These are phyloP conservation scores for Zaprionus inermis DNA, from an alignment of 1,140 invertebrate species.

Conservation along the genomic window DNA sequence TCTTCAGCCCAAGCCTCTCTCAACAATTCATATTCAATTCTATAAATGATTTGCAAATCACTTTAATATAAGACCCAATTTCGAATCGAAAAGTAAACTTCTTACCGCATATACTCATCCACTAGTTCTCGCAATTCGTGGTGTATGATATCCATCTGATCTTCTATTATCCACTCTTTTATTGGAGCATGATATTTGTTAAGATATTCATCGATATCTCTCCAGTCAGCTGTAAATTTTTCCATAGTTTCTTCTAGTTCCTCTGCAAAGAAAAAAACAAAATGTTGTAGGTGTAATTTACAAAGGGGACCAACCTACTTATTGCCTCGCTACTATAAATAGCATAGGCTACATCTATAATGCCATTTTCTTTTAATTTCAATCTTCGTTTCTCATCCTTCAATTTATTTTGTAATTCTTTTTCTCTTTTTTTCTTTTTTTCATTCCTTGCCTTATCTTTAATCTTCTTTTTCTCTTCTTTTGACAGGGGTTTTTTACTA, in stretches of 20 bases:
- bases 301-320: conserved; percentile 27
- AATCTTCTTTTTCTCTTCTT: conserved; percentile 67
- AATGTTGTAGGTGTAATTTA: not conserved
- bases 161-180: conserved; percentile 85
- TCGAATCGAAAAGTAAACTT: not conserved
- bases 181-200: conserved; percentile 84
- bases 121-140: conserved; percentile 85
- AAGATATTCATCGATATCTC: conserved; percentile 77
- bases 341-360: conserved; percentile 70
- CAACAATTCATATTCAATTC: conserved; percentile 85
- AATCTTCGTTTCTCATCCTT: conserved; percentile 68
- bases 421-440: conserved; percentile 62
- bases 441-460: conserved; percentile 69
- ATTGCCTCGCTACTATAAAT: conserved; percentile 60
- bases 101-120: conserved; percentile 86
- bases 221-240: conserved; percentile 85
- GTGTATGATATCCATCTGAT: conserved; percentile 85
- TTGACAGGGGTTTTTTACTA: conserved; percentile 76
- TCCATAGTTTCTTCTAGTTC: conserved; percentile 79
- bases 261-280: conserved; percentile 35
- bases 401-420: conserved; percentile 61
- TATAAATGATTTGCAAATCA: conserved; percentile 40
- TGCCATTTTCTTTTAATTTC: conserved; percentile 76
- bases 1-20: conserved; percentile 85
- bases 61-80: not conserved